These are phyloP conservation scores for Malacosoma neustria DNA, from an alignment of 2,888 invertebrate species.

Conservation along the genomic window DNA sequence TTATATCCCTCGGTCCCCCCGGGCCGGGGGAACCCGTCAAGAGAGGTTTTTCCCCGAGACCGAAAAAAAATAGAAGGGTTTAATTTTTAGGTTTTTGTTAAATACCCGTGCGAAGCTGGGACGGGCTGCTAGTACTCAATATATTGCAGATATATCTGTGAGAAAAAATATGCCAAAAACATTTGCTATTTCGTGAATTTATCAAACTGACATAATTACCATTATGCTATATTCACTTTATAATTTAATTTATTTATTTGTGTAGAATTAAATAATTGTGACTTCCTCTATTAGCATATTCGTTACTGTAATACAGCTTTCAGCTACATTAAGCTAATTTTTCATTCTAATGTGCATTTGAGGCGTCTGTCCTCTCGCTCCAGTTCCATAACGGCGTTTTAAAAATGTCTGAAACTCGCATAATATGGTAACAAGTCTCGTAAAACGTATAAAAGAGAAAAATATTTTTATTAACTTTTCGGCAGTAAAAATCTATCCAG, in stretches of 20 bases:
- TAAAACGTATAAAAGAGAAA: background rate
- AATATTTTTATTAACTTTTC: background rate
- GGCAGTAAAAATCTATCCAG: background rate
- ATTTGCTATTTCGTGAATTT: slow-evolving; percentile 1
- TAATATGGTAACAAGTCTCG: background rate
- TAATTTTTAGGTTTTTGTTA: too few species aligned
- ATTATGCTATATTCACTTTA: background rate
- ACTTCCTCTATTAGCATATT: too few species aligned
- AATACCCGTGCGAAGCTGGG: too few species aligned
- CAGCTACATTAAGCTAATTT: background rate
- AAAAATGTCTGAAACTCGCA: slow-evolving; percentile 6
- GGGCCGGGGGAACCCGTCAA: too few species aligned
- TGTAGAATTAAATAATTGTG: too few species aligned
- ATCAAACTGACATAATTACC: background rate
- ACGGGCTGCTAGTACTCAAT: too few species aligned
- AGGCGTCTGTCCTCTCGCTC: background rate
- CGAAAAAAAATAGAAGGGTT: too few species aligned
- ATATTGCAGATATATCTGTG: too few species aligned
- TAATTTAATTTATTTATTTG: background rate
- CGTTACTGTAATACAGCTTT: too few species aligned
- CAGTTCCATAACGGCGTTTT: slow-evolving; percentile 7
- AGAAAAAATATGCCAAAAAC: too few species aligned
- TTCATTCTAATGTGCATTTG: background rate
- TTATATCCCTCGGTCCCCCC: too few species aligned
- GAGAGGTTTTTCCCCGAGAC: too few species aligned